Conservation (phyloP, 2,797 vertebrate genomes). For the Ataeniobius toweri region DNA sequence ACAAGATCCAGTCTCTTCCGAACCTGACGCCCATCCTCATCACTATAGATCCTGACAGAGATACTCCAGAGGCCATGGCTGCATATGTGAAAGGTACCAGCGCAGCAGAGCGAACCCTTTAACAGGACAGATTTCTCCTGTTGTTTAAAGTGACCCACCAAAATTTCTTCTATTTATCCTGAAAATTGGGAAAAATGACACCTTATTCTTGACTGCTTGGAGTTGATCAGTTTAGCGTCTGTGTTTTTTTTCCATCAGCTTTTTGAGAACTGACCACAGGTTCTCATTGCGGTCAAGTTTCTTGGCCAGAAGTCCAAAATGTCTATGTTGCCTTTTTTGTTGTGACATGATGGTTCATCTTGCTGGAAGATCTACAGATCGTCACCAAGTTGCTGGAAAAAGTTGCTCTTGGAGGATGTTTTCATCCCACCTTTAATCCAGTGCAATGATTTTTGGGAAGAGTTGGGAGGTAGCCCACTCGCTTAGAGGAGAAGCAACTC, state of each 20-base stretch:
- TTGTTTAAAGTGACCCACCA: too few species aligned
- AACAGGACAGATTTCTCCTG: neutral
- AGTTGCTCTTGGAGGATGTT: too few species aligned
- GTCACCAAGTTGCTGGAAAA: too few species aligned
- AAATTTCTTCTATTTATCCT: neutral
- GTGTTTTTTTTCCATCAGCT: neutral
- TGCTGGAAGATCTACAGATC: too few species aligned
- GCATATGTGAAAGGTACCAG: constrained; percentile 90
- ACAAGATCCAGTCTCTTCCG: constrained; percentile 85
- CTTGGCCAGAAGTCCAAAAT: neutral
- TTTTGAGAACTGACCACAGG: too few species aligned
- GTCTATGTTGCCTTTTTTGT: neutral
- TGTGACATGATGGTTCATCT: neutral
- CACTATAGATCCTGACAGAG: constrained; percentile 94
- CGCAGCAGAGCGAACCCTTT: neutral
- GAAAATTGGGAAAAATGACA: neutral
- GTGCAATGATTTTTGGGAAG: too few species aligned
- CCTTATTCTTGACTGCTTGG: neutral
- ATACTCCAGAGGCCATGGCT: constrained; percentile 88
- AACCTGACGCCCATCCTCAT: constrained; percentile 92
- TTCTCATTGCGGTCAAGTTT: neutral
- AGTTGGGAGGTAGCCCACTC: too few species aligned
- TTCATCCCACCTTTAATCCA: too few species aligned
- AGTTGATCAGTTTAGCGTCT: neutral
- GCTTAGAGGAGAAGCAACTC: too few species aligned